Conservation (phyloP, 2,797 vertebrate species). For the Sternotherus odoratus region DNA sequence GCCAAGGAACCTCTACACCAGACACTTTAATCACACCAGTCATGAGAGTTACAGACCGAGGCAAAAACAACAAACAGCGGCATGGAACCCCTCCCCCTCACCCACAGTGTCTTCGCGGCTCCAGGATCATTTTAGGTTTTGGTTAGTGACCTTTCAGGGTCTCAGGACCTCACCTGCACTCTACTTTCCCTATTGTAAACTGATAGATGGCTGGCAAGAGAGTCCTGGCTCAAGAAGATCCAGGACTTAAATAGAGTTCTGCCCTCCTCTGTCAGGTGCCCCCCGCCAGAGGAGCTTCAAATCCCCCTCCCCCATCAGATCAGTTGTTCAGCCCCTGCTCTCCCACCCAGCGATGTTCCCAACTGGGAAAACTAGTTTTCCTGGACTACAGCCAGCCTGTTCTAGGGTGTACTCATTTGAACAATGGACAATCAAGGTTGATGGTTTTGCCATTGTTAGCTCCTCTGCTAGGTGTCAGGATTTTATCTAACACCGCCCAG, state of each 20-base stretch:
- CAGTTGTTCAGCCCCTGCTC: neutral
- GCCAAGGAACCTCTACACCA: too few species aligned
- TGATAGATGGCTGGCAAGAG: neutral
- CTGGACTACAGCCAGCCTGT: neutral
- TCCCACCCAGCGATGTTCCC: neutral
- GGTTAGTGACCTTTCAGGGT: too few species aligned
- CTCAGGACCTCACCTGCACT: neutral
- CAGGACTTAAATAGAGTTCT: neutral
- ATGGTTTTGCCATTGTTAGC: neutral
- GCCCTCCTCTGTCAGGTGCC: neutral
- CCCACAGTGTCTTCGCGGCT: too few species aligned
- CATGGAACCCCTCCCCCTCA: too few species aligned
- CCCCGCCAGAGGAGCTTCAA: neutral
- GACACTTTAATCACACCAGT: too few species aligned
- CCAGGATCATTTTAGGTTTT: too few species aligned
- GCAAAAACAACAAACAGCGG: too few species aligned
- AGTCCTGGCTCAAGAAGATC: neutral
- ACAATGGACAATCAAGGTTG: neutral
- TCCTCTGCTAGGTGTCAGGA: neutral
- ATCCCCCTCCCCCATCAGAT: neutral
- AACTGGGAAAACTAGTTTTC: neutral
- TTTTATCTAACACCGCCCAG: neutral
- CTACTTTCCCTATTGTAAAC: neutral
- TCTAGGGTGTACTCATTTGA: neutral
- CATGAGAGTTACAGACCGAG: too few species aligned